These are phyloP conservation scores for Dasypogon diadema DNA, from an alignment of 2,888 invertebrate species.

Conservation along the genomic window DNA sequence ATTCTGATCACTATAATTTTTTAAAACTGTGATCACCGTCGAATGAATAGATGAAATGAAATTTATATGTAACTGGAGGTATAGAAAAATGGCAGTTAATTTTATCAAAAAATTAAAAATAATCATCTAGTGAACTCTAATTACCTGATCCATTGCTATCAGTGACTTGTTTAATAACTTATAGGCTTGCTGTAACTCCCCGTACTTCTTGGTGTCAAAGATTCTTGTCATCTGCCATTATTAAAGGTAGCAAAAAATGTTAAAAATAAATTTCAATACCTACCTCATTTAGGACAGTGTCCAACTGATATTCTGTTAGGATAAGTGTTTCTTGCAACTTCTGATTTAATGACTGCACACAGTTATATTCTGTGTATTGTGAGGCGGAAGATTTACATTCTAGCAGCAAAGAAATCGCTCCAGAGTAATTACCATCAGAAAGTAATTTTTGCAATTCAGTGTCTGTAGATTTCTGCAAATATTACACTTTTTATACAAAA, in stretches of 20 bases:
- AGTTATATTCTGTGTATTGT: slow-evolving; percentile 88
- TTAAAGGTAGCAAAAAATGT: no score
- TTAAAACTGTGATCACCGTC: slow-evolving; percentile 74
- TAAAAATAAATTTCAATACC: slow-evolving; percentile 60
- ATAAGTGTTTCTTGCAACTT: slow-evolving; percentile 92
- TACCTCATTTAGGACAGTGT: slow-evolving; percentile 85
- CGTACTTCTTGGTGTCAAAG: slow-evolving; percentile 84
- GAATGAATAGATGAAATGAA: slow-evolving; percentile 93
- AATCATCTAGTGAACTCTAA: neutral
- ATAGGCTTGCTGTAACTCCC: slow-evolving; percentile 89
- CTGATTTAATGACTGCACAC: slow-evolving; percentile 87
- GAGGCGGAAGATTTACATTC: slow-evolving; percentile 89
- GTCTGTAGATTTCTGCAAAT: slow-evolving; percentile 79
- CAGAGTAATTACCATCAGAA: slow-evolving; percentile 86
- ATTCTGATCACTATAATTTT: slow-evolving; percentile 69
- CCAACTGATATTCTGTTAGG: slow-evolving; percentile 91
- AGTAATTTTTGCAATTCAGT: slow-evolving; percentile 84
- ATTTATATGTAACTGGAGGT: slow-evolving; percentile 85
- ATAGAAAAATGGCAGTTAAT: neutral
- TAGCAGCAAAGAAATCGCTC: slow-evolving; percentile 89
- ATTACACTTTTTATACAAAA: neutral
- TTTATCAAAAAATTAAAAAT: no score
- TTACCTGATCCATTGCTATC: slow-evolving; percentile 85
- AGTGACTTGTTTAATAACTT: slow-evolving; percentile 90
- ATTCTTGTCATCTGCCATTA: slow-evolving; percentile 69